A percentile compares a stretch with the other conserved stretches of the same genome.
These are phyloP conservation scores for Gorsachius goisagi DNA, from an alignment of 2,113 vertebrate genomes.

Conservation along the genomic window DNA sequence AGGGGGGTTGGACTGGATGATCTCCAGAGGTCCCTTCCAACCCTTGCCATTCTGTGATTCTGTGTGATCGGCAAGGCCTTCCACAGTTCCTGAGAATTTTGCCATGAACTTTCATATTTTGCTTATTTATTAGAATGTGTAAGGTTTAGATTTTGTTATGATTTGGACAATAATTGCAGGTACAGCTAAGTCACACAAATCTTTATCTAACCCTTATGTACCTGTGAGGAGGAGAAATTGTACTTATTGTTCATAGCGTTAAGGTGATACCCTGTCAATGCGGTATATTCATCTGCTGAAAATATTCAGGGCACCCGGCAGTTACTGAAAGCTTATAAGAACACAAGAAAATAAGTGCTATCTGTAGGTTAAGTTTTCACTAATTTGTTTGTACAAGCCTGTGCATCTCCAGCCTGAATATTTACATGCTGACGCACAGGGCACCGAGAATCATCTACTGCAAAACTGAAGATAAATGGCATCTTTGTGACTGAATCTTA, in stretches of 20 bases:
- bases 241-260: neutral
- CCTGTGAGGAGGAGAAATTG: neutral
- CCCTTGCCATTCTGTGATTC: too few relatives aligned
- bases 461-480: conserved; percentile 56
- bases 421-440: neutral
- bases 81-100: neutral
- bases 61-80: too few relatives aligned
- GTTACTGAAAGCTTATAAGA: neutral
- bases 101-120: neutral
- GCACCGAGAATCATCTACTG: conserved; percentile 1
- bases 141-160: neutral
- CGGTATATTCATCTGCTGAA: neutral
- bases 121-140: neutral
- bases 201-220: neutral
- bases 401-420: neutral
- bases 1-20: too few relatives aligned
- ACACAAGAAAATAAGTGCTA: neutral
- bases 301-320: neutral
- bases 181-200: neutral
- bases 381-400: neutral
- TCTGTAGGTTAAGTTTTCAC: neutral
- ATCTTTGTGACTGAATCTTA: conserved; percentile 58
- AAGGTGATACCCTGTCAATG: neutral
- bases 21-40: too few relatives aligned
- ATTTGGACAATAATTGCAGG: neutral